Base-by-base conservation (phyloP, 37 sponge, comb jelly and placozoan species). In the Hormiphora californensis region DNA sequence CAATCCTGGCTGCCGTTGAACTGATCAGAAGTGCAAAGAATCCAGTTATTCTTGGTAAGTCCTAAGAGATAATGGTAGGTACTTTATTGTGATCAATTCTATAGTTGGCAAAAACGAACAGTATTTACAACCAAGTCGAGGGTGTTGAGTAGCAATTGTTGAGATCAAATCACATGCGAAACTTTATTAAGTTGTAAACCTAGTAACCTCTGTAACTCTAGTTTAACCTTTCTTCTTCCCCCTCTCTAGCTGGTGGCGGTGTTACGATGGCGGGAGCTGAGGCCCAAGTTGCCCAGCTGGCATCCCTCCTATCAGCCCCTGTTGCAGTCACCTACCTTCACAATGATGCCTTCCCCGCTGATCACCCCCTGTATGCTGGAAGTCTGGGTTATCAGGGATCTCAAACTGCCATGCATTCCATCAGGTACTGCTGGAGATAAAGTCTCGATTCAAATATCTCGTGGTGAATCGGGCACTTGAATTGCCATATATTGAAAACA, bases 301-400 rank as follows among this genome's bases (percentile, higher is more conserved):
- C 68, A 1, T 35, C 68, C 68, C 68, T 65, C 7, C 68, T 65
- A 1, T 65, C 68, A 5, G 68, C 68, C 68, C 68, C 68, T 28
- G 34, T 65, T 35, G 68, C 68, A 65, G 68, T 65, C 19, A 65
- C 68, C 1, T 65, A 65, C 38, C 68, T 65, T 35, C 68, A 65
- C 68, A 65, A 65, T 39, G 68, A 65, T 19, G 68, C 68, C 4
- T 17, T 65, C 15, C 68, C 68, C 19, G 12, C 68, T 25, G 68
- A 65, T 65, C 19, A 65, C 19, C 68, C 68, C 27, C 68, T 31
- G 38, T 65, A 65, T 39, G 68, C 68, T 8, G 68, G 68, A 65
- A 35, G 38, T 31, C 68, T 65, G 19, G 68, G 68, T 8, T 65
- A 65, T 39, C 68, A 65, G 39, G 68, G 68, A 31, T 65, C 68